Conservation (phyloP, 2,113 vertebrate genomes). For the Pandion haliaetus region DNA sequence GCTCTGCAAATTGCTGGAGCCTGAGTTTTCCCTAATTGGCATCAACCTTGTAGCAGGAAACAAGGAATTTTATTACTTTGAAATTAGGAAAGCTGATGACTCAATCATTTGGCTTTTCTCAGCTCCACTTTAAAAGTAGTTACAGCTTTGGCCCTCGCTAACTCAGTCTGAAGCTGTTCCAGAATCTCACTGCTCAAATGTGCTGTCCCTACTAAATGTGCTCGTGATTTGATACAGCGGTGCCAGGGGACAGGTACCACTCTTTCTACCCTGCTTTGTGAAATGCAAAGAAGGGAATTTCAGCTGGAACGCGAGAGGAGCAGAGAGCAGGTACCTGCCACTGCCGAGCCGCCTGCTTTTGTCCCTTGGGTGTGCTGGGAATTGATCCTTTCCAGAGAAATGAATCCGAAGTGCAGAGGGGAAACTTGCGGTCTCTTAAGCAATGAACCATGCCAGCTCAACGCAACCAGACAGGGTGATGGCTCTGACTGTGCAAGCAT, state of each 20-base stretch:
- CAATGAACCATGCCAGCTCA: background rate
- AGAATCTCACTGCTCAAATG: background rate
- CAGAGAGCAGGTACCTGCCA: background rate
- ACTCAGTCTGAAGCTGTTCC: background rate
- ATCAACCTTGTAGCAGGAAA: background rate
- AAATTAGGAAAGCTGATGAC: background rate
- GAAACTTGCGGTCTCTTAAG: background rate
- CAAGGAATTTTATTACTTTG: background rate
- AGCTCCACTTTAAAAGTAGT: background rate
- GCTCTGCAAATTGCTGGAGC: background rate
- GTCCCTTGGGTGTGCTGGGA: background rate
- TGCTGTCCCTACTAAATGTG: background rate
- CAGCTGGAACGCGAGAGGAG: background rate
- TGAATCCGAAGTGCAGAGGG: background rate
- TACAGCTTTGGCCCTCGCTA: background rate
- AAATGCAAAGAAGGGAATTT: background rate
- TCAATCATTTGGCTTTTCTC: background rate
- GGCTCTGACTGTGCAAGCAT: background rate
- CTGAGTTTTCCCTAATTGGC: background rate
- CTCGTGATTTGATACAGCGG: background rate
- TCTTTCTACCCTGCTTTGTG: background rate
- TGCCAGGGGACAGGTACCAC: background rate
- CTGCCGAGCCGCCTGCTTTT: background rate
- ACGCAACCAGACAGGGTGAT: background rate
- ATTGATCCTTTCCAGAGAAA: background rate